phyloP scores from a whole-genome alignment of 2,113 vertebrate species.

The Aptenodytes forsteri region DNA sequence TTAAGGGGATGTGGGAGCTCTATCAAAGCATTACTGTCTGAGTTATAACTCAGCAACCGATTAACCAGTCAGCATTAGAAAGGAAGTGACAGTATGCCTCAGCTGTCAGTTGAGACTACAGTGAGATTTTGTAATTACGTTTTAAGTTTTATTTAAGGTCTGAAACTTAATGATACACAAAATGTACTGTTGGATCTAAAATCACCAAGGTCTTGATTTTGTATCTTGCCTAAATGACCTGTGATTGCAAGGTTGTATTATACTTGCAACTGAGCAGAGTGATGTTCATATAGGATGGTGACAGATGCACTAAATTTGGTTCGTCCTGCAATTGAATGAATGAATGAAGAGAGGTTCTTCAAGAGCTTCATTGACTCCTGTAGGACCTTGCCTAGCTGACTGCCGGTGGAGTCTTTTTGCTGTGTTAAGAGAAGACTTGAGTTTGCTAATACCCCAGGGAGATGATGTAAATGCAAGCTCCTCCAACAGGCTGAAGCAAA shows the following conservation, averaged over 20 bases:
- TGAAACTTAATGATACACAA: conserved; percentile 52
- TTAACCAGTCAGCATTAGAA: conserved; percentile 12
- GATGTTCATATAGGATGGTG: conserved; percentile 29
- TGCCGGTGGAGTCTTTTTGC: background rate
- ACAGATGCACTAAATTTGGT: conserved; percentile 58
- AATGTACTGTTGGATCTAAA: conserved; percentile 51
- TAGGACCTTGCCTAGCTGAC: background rate
- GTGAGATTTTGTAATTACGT: background rate
- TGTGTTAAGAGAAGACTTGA: background rate
- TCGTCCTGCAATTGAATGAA: conserved; percentile 46
- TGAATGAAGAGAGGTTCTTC: conserved; percentile 56
- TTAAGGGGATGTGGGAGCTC: background rate
- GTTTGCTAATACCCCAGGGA: background rate
- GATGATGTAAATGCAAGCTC: background rate
- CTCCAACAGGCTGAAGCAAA: background rate
- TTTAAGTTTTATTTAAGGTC: conserved; percentile 22
- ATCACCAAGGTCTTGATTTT: conserved; percentile 46
- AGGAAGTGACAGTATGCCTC: background rate
- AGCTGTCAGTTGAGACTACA: background rate
- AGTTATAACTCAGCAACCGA: conserved; percentile 20
- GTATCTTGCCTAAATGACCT: conserved; percentile 49
- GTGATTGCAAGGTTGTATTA: conserved; percentile 59
- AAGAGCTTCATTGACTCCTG: conserved; percentile 29
- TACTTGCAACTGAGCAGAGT: conserved; percentile 29
- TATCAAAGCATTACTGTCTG: background rate